phyloP scores from a whole-genome alignment of 1,140 invertebrate genomes.

The Pomacea maculata region DNA sequence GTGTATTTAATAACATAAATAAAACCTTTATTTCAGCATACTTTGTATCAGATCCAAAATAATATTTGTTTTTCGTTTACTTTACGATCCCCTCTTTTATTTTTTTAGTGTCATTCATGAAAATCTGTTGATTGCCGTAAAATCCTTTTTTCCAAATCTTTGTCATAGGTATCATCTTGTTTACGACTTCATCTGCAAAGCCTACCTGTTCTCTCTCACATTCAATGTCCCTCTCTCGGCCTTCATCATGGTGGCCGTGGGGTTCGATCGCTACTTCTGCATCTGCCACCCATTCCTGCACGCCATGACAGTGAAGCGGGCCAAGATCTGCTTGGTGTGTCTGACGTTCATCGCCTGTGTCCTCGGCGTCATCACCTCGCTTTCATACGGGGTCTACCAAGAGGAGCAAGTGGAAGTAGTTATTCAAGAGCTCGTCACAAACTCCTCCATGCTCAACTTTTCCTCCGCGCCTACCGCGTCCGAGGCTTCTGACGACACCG shows the following conservation, averaged over 20 bases:
- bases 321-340: constrained; percentile 39
- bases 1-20: too few relatives aligned
- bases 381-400: constrained; percentile 38
- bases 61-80: too few relatives aligned
- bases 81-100: too few relatives aligned
- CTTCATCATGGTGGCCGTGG: constrained; percentile 54
- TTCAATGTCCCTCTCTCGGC: constrained; percentile 48
- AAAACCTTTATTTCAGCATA: too few relatives aligned
- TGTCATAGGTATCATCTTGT: constrained; percentile 14
- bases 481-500: background rate
- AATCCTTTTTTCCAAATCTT: too few relatives aligned
- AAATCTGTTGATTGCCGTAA: too few relatives aligned
- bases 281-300: constrained; percentile 50
- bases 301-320: constrained; percentile 40
- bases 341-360: constrained; percentile 33
- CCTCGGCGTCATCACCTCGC: constrained; percentile 40
- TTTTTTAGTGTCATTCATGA: too few relatives aligned
- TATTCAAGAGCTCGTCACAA: background rate
- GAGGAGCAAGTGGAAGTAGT: background rate
- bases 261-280: constrained; percentile 53
- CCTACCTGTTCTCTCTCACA: constrained; percentile 45
- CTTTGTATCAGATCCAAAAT: too few relatives aligned
- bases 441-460: background rate
- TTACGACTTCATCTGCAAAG: constrained; percentile 48
- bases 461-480: background rate